Evolutionary conservation across 2,113 vertebrate species (phyloP).

Genomic region (Halcyon senegalensis): DNA sequence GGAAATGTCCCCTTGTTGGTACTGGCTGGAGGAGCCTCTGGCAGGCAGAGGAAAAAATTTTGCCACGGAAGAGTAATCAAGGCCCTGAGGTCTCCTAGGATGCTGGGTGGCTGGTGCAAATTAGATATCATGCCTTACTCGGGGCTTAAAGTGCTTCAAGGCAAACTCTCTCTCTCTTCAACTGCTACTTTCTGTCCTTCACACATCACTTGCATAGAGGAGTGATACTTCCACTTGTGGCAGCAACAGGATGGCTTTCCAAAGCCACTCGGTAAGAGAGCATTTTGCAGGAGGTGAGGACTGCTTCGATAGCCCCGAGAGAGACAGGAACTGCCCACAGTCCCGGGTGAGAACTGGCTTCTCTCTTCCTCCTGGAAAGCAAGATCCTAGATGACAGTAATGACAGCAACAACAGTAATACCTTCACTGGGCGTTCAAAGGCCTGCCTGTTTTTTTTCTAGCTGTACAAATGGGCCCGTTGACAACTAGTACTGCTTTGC

Average conservation of each 20-base stretch:
- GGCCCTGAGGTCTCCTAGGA: not conserved
- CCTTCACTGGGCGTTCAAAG: not conserved
- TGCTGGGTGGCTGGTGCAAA: not conserved
- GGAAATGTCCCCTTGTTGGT: not conserved
- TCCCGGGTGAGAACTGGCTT: not conserved
- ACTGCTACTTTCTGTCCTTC: not conserved
- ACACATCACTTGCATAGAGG: not conserved
- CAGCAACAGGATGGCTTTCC: not conserved
- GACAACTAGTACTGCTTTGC: not conserved
- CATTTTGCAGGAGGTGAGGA: not conserved
- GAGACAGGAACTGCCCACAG: not conserved
- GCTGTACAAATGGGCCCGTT: not conserved
- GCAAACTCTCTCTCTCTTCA: not conserved
- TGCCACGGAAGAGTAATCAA: not conserved
- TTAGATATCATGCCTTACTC: not conserved
- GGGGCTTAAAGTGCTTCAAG: not conserved
- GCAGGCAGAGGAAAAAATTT: not conserved
- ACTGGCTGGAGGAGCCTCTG: not conserved
- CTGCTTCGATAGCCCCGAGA: not conserved
- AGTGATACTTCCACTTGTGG: not conserved
- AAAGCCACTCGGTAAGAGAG: not conserved
- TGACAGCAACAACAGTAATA: not conserved
- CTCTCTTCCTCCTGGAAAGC: not conserved
- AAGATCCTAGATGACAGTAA: not conserved
- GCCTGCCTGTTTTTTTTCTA: not conserved